Evolutionary conservation across 2,888 invertebrate species (phyloP), one percentile per base, ranked within the genome.

Genomic region (Macaria notata): DNA sequence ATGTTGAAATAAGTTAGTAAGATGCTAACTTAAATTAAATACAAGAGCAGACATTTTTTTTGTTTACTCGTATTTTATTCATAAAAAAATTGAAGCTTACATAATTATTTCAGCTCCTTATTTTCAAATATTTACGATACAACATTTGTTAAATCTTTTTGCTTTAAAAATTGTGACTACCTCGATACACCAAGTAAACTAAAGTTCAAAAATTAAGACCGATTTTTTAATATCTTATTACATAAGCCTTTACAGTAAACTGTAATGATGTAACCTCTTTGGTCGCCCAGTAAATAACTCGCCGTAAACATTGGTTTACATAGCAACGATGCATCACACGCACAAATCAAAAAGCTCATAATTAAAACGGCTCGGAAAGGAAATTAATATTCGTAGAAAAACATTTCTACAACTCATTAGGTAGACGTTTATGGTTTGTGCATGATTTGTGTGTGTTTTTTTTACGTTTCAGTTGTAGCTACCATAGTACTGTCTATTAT

Each of bases 311-410:
- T 30, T 30, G 42, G 42, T 58, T 53, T 45, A 56, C 33, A 31
- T 42, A 49, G 47, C 46, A 19, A 19, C 9, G 31, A 5, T 47
- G 47, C 47, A 45, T 53, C 38, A 38, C 42, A 19, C 19, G 19
- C 19, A 19, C 19, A 19, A 19, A 19, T 19, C 19, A 19, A 19
- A 58, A 49, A 53, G 42, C 4, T 43, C 9, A 50, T 50, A 47
- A 50, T 58, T 50, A 49, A 44, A 49, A 38, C 54, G 36, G 36
- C 39, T 29, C 49, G 39, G 49, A 54, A 54, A 54, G 39, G 46
- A 54, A 54, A 58, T 49, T 49, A 47, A 39, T 49, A 42, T 53
- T 58, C 54, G 29, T 19, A 9, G 47, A 46, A 53, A 54, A 49
- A 53, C 31, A 53, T 38, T 4, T 57, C 46, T 44, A 31, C 33